These are phyloP conservation scores for Polypedilum vanderplanki DNA, from an alignment of 1,140 invertebrate genomes.

Conservation along the genomic window DNA sequence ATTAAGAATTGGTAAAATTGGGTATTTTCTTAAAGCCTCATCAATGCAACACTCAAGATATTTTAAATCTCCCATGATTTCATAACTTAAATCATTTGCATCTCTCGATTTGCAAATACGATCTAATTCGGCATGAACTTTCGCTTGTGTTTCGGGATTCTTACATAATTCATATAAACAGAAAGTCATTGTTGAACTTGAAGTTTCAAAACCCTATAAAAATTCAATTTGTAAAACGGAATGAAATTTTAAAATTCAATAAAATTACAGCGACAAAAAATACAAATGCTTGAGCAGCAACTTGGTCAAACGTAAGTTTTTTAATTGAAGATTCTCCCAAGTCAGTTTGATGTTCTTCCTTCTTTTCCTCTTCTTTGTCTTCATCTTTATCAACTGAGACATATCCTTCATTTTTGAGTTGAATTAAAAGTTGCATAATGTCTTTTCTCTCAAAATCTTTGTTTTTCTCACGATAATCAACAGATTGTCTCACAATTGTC, in stretches of 20 bases:
- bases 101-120: slow-evolving; percentile 34
- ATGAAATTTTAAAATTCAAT: background rate
- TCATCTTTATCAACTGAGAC: background rate
- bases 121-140: slow-evolving; percentile 45
- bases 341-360: background rate
- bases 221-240: background rate
- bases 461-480: slow-evolving; percentile 38
- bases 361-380: slow-evolving; percentile 30
- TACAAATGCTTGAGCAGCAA: slow-evolving; percentile 32
- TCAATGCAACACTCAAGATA: slow-evolving; percentile 42
- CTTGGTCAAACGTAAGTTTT: slow-evolving; percentile 29
- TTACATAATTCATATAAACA: slow-evolving; percentile 31
- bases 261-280: slow-evolving; percentile 30
- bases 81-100: slow-evolving; percentile 36
- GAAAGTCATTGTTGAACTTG: slow-evolving; percentile 32
- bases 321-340: background rate
- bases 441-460: slow-evolving; percentile 35
- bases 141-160: slow-evolving; percentile 30
- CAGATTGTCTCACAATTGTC: slow-evolving; percentile 35
- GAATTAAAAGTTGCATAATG: slow-evolving; percentile 36
- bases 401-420: slow-evolving; percentile 11
- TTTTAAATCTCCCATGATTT: slow-evolving; percentile 37
- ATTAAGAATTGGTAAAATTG: slow-evolving; percentile 38
- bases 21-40: slow-evolving; percentile 44
- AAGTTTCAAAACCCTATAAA: slow-evolving; percentile 34